Conservation (phyloP, 1,140 invertebrate species). For the Hylaeus volcanicus region DNA sequence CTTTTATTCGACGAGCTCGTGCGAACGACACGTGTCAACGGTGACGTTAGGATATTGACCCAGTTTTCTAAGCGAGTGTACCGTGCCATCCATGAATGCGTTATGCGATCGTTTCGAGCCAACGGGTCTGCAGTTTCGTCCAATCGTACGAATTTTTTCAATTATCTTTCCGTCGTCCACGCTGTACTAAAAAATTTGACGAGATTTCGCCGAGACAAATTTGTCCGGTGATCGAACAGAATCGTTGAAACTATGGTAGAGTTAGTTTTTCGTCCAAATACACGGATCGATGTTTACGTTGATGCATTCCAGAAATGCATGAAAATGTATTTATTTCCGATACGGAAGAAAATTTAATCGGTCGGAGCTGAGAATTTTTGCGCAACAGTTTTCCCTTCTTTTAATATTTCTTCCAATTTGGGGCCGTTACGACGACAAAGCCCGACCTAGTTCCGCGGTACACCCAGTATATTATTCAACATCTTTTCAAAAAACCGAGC, state of each 20-base stretch:
- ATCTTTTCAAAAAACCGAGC: slow-evolving; percentile 1
- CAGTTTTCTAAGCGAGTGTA: slow-evolving; percentile 40
- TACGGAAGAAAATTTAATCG: not conserved
- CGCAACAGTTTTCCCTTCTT: too few relatives aligned
- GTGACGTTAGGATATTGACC: slow-evolving; percentile 60
- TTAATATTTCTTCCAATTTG: not conserved
- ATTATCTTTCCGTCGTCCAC: not conserved
- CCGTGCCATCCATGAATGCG: slow-evolving; percentile 32
- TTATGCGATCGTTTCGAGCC: slow-evolving; percentile 46
- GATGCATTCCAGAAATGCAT: too few relatives aligned
- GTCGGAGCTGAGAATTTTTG: not conserved
- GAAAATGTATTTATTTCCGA: too few relatives aligned
- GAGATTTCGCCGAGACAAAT: too few relatives aligned
- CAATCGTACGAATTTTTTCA: slow-evolving; percentile 22
- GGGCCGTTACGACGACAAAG: not conserved
- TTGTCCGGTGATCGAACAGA: not conserved
- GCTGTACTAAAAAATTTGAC: too few relatives aligned
- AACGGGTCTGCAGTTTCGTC: slow-evolving; percentile 7
- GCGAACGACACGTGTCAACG: slow-evolving; percentile 24
- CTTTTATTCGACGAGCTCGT: not conserved
- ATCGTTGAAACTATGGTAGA: too few relatives aligned
- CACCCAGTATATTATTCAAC: slow-evolving; percentile 9
- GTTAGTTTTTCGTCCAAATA: not conserved
- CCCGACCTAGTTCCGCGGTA: slow-evolving; percentile 28
- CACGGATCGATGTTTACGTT: too few relatives aligned